A percentile compares a stretch with the other conserved stretches of the same genome.
Evolutionary conservation across 30 jellyfish, hydroid and myxozoan species (phyloP).

Genomic region (Mastigias papua): DNA sequence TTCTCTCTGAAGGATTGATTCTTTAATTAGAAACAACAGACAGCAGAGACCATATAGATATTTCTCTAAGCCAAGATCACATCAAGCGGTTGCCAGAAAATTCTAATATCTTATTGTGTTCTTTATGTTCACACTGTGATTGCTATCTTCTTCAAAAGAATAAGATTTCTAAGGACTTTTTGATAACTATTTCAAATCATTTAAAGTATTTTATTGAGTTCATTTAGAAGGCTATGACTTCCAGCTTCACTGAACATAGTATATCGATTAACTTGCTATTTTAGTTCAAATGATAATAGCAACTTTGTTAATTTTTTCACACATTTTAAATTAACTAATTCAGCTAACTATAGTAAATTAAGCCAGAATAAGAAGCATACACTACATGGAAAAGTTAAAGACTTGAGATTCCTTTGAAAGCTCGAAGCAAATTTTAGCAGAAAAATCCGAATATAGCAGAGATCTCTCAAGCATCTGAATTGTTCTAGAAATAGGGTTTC

Average conservation of each 20-base stretch:
- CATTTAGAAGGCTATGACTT: background rate
- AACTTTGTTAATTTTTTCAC: too few relatives aligned
- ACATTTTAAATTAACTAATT: too few relatives aligned
- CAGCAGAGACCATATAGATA: background rate
- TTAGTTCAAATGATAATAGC: too few relatives aligned
- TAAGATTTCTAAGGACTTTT: background rate
- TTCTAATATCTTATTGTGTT: background rate
- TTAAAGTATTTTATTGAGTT: background rate
- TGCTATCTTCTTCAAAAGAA: background rate
- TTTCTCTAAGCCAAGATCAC: background rate
- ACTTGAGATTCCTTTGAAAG: too few relatives aligned
- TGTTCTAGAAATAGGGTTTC: too few relatives aligned
- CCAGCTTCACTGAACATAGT: background rate
- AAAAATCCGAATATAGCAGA: too few relatives aligned
- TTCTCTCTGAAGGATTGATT: background rate
- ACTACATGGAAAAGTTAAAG: too few relatives aligned
- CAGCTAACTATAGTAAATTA: too few relatives aligned
- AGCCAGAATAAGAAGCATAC: too few relatives aligned
- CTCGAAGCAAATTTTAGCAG: too few relatives aligned
- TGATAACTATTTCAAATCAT: background rate
- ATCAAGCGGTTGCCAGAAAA: constrained; percentile 10
- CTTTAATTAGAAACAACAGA: constrained; percentile 1
- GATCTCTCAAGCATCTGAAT: too few relatives aligned
- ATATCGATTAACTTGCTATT: too few relatives aligned
- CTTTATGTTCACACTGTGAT: background rate